These are phyloP conservation scores for Scolopax mira DNA, from an alignment of 2,113 vertebrate genomes.

Conservation along the genomic window DNA sequence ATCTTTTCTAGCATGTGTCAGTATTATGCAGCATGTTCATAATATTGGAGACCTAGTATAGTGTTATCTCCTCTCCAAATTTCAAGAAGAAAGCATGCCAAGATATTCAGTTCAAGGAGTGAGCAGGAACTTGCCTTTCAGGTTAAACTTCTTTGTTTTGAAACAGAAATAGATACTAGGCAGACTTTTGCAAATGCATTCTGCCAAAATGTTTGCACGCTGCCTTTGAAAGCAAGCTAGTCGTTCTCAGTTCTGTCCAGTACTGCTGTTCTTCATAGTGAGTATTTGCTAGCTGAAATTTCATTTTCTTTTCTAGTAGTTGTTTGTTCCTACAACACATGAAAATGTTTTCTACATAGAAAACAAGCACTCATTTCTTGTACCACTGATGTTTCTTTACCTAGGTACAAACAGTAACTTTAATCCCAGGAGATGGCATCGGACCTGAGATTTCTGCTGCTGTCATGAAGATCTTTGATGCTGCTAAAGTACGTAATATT, in stretches of 20 bases:
- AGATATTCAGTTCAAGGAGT: background rate
- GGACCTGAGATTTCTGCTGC: conserved; percentile 92
- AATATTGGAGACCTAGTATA: background rate
- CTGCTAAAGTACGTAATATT: conserved; percentile 82
- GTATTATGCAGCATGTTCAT: background rate
- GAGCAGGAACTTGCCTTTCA: background rate
- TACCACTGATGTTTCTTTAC: conserved; percentile 6
- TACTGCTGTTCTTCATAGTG: background rate
- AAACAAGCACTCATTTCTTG: background rate
- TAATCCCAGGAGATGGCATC: conserved; percentile 98
- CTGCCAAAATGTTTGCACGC: background rate
- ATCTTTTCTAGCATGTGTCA: background rate
- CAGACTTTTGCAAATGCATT: background rate
- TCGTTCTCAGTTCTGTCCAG: background rate
- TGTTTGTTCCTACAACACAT: background rate
- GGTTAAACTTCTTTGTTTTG: background rate
- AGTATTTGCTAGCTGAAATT: background rate
- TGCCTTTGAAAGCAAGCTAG: background rate
- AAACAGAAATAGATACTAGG: background rate
- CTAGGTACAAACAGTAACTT: conserved; percentile 90
- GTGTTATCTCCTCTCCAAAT: background rate
- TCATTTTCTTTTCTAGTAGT: background rate
- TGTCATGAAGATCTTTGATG: conserved; percentile 94
- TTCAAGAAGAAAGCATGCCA: background rate
- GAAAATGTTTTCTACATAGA: background rate